Conservation (phyloP, 2,113 vertebrate genomes). For the Actenoides hombroni region DNA sequence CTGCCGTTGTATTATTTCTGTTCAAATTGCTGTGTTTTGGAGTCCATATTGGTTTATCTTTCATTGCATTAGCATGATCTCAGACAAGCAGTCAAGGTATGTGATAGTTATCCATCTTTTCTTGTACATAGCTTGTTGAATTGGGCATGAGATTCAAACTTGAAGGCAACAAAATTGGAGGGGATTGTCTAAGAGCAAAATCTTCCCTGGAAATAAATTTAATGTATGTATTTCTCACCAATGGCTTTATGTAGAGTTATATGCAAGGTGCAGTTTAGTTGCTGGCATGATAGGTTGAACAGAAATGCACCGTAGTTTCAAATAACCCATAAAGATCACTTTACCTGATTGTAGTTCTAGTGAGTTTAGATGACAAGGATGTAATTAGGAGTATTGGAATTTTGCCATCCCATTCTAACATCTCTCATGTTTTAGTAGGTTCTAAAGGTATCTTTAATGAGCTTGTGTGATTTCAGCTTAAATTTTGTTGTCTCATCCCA, state of each 20-base stretch:
- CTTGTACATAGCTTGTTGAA: neutral
- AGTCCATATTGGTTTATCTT: neutral
- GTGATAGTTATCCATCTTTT: neutral
- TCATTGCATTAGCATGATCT: neutral
- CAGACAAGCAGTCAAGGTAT: neutral
- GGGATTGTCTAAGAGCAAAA: neutral
- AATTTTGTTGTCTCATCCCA: neutral
- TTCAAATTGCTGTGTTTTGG: neutral
- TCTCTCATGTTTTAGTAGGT: neutral
- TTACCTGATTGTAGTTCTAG: neutral
- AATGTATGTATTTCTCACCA: neutral
- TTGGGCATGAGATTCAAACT: neutral
- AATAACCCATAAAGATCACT: neutral
- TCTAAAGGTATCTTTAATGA: neutral
- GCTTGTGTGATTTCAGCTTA: neutral
- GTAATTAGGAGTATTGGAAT: neutral
- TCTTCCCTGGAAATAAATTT: neutral
- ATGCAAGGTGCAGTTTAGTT: neutral
- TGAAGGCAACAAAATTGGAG: neutral
- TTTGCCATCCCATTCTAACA: neutral
- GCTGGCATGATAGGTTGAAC: neutral
- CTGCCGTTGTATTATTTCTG: neutral
- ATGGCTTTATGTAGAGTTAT: neutral
- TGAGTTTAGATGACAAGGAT: neutral
- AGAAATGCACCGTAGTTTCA: neutral